phyloP scores from a whole-genome alignment of 2,888 invertebrate genomes.

The Cerastis leucographa region DNA sequence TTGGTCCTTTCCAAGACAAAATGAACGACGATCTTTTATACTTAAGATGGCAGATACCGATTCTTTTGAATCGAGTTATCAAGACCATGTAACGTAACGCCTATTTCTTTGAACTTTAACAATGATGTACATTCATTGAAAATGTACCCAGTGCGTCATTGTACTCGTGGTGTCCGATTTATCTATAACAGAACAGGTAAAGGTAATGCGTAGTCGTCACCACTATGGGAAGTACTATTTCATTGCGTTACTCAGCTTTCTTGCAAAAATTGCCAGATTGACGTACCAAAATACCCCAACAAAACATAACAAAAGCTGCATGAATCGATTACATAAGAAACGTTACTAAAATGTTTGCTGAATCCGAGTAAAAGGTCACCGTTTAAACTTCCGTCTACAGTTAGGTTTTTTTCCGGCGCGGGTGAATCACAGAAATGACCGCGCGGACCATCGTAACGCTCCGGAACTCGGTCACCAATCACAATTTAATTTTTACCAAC shows the following conservation, averaged over 20 bases:
- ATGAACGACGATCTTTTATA: slow-evolving; percentile 43
- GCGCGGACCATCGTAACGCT: slow-evolving; percentile 48
- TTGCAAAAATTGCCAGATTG: slow-evolving; percentile 21
- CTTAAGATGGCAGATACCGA: slow-evolving; percentile 36
- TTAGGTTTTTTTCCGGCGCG: slow-evolving; percentile 47
- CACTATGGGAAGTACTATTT: slow-evolving; percentile 50
- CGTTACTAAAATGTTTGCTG: slow-evolving; percentile 53
- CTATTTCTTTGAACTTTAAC: neutral
- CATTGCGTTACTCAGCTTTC: slow-evolving; percentile 30
- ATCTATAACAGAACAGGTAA: slow-evolving; percentile 26
- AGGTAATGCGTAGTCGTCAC: slow-evolving; percentile 28
- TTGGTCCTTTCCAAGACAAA: slow-evolving; percentile 43
- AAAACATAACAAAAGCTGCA: slow-evolving; percentile 35
- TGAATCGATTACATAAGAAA: slow-evolving; percentile 50
- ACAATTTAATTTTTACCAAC: slow-evolving; percentile 45
- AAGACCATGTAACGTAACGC: slow-evolving; percentile 17
- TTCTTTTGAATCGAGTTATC: slow-evolving; percentile 38
- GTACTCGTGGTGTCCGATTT: neutral
- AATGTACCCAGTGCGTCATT: slow-evolving; percentile 29
- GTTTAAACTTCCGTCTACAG: slow-evolving; percentile 58
- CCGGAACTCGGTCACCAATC: slow-evolving; percentile 58
- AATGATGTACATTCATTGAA: slow-evolving; percentile 23
- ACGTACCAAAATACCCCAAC: slow-evolving; percentile 47
- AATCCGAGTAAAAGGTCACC: slow-evolving; percentile 57
- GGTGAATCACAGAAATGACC: slow-evolving; percentile 56